Conservation (phyloP, 1,140 invertebrate species). For the Tribolium madens region DNA sequence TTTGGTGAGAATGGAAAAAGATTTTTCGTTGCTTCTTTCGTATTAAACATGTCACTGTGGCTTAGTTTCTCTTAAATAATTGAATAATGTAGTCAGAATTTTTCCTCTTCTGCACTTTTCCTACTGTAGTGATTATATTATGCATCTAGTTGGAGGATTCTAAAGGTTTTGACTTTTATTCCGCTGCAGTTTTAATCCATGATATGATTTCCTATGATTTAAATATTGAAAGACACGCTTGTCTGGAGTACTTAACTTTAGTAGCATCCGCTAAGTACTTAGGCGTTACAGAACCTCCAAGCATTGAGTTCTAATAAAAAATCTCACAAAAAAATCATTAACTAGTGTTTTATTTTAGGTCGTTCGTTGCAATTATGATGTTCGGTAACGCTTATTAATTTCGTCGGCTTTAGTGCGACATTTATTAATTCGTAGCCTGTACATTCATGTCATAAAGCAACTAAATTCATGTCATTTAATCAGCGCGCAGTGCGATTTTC, state of each 20-base stretch:
- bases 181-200: neutral
- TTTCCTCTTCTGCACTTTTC: neutral
- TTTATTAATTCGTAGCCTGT: conserved; percentile 14
- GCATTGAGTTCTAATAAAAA: neutral
- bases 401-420: neutral
- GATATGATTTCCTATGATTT: neutral
- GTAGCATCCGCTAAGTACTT: neutral
- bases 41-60: neutral
- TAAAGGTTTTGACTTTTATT: conserved; percentile 3
- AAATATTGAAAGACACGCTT: neutral
- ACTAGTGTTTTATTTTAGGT: neutral
- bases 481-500: neutral
- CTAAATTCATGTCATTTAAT: neutral
- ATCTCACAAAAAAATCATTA: neutral
- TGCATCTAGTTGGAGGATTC: neutral
- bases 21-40: neutral
- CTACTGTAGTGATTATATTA: neutral
- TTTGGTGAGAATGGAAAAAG: neutral
- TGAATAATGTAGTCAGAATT: neutral
- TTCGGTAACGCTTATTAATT: conserved; percentile 8
- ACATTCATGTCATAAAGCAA: conserved; percentile 12
- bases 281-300: neutral
- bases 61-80: neutral
- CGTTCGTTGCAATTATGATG: neutral
- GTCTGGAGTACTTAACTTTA: neutral